Conservation (phyloP, 2,113 vertebrate genomes). For the Xiphophorus hellerii region DNA sequence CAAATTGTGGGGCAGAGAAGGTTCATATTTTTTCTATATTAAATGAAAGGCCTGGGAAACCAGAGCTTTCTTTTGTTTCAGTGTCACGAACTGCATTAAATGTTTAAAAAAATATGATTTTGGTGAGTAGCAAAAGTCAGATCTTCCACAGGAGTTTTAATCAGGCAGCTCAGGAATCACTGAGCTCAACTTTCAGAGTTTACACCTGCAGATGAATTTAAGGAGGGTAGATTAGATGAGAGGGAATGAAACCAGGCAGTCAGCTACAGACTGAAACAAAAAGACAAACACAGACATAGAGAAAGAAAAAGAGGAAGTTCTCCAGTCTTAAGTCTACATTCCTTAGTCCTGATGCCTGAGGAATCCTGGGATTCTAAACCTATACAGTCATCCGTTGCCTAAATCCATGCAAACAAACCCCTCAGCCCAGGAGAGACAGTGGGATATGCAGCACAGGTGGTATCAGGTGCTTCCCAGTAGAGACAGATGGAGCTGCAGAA, state of each 20-base stretch:
- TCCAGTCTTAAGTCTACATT: slow-evolving; percentile 69
- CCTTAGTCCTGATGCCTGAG: slow-evolving; percentile 62
- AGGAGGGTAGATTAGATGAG: slow-evolving; percentile 10
- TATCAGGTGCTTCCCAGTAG: slow-evolving; percentile 65
- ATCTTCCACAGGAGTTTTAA: slow-evolving; percentile 15
- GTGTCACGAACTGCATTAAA: not conserved
- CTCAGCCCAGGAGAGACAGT: slow-evolving; percentile 43
- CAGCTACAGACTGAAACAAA: slow-evolving; percentile 54
- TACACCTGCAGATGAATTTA: slow-evolving; percentile 58
- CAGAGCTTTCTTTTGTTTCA: slow-evolving; percentile 27
- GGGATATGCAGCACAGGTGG: slow-evolving; percentile 66
- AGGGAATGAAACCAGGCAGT: slow-evolving; percentile 35
- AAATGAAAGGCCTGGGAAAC: slow-evolving; percentile 46
- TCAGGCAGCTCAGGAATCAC: slow-evolving; percentile 16
- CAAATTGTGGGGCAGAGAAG: slow-evolving; percentile 49
- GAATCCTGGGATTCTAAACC: slow-evolving; percentile 65
- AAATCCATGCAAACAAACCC: slow-evolving; percentile 70
- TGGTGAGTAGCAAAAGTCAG: slow-evolving; percentile 15
- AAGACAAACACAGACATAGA: slow-evolving; percentile 67
- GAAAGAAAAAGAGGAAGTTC: slow-evolving; percentile 75
- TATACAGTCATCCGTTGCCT: slow-evolving; percentile 56
- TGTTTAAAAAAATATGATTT: not conserved
- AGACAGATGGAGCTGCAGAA: slow-evolving; percentile 65
- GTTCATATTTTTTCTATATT: slow-evolving; percentile 44
- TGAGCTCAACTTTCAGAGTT: slow-evolving; percentile 8